Evolutionary conservation across 1,140 invertebrate species (phyloP).

Genomic region (Zophobas atratus): DNA sequence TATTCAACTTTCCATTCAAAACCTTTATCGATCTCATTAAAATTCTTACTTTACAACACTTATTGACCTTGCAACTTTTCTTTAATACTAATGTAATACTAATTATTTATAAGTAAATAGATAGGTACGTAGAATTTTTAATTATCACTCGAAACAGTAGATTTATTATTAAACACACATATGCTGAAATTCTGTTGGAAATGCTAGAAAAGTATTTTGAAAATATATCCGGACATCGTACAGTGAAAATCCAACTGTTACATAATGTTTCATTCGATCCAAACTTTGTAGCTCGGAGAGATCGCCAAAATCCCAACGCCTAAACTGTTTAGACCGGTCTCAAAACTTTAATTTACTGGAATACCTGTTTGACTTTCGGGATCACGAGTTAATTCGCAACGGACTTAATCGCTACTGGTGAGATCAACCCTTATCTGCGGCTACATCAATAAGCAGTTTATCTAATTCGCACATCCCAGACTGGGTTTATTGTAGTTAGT

Average conservation of each 20-base stretch:
- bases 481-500: too few relatives aligned
- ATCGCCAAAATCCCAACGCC: neutral
- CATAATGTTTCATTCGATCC: constrained; percentile 3
- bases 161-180: too few relatives aligned
- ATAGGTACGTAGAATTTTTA: too few relatives aligned
- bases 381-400: constrained; percentile 15
- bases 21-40: too few relatives aligned
- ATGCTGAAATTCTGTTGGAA: too few relatives aligned
- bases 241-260: constrained; percentile 13
- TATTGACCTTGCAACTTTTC: too few relatives aligned
- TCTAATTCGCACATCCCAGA: neutral
- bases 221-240: neutral
- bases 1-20: too few relatives aligned
- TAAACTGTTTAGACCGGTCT: constrained; percentile 14
- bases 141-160: too few relatives aligned
- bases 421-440: neutral
- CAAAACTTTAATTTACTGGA: constrained; percentile 12
- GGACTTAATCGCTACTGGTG: neutral
- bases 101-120: too few relatives aligned
- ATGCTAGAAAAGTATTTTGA: too few relatives aligned
- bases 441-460: neutral
- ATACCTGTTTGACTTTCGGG: constrained; percentile 10
- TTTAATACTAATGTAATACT: too few relatives aligned
- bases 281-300: neutral
- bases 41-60: too few relatives aligned